Percentiles rank a stretch among this genome's conserved stretches.
phyloP scores from a whole-genome alignment of 2,888 invertebrate species.

The Hetaerina titia region DNA sequence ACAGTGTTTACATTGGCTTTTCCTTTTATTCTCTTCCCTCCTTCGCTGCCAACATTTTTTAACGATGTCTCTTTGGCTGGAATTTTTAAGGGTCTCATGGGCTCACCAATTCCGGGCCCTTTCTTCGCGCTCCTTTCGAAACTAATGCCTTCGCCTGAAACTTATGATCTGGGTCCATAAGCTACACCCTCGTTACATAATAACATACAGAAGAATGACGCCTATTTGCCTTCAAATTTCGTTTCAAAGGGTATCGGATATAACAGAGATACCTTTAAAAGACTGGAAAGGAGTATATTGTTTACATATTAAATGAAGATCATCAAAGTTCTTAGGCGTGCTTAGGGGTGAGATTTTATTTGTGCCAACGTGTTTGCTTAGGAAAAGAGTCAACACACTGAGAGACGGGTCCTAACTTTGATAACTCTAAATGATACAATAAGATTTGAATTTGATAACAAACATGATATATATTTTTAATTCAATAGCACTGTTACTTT shows the following conservation, averaged over 20 bases:
- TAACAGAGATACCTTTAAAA: no score
- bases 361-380: no score
- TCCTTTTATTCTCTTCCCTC: neutral
- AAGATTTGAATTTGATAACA: no score
- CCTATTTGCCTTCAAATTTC: neutral
- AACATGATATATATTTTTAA: no score
- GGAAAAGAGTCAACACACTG: no score
- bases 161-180: neutral
- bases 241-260: neutral
- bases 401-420: no score
- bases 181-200: neutral
- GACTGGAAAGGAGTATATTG: no score
- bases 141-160: neutral
- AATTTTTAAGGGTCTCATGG: conserved; percentile 16
- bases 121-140: neutral
- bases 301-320: no score
- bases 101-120: neutral
- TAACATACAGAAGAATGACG: neutral
- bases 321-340: no score
- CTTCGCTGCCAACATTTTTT: neutral
- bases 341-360: no score
- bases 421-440: no score
- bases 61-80: conserved; percentile 27
- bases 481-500: no score
- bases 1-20: conserved; percentile 32